Conservation (phyloP, 2,888 invertebrate species). For the Drosophila sordidula region DNA sequence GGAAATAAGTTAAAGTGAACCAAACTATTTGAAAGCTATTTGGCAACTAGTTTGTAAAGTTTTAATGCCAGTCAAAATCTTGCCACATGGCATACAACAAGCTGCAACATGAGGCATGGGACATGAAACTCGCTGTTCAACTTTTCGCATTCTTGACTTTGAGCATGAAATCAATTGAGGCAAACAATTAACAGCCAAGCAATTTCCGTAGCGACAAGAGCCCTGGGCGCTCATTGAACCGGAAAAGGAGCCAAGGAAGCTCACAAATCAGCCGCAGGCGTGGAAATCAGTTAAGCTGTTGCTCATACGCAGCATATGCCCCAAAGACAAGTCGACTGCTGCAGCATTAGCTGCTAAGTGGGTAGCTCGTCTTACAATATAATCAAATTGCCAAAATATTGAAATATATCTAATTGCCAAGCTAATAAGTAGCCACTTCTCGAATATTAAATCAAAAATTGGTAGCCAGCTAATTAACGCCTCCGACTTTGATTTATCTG, state of each 20-base stretch:
- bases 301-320: constrained; percentile 56
- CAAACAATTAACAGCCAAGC: constrained; percentile 73
- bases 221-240: constrained; percentile 55
- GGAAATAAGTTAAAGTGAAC: constrained; percentile 20
- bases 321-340: not conserved
- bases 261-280: constrained; percentile 43
- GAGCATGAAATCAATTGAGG: constrained; percentile 68
- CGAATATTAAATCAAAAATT: constrained; percentile 43
- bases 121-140: constrained; percentile 40
- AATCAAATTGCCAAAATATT: constrained; percentile 38
- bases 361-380: constrained; percentile 11
- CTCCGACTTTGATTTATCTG: constrained; percentile 31
- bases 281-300: constrained; percentile 38
- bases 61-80: constrained; percentile 46
- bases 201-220: constrained; percentile 70
- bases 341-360: constrained; percentile 10
- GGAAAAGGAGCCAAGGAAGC: constrained; percentile 39
- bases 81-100: constrained; percentile 38
- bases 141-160: constrained; percentile 58
- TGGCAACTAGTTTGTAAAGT: constrained; percentile 55
- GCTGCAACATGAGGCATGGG: constrained; percentile 20
- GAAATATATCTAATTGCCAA: constrained; percentile 27
- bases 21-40: constrained; percentile 60
- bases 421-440: constrained; percentile 32
- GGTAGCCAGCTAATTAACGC: constrained; percentile 39